Percentiles rank a stretch among this genome's conserved stretches.
These are phyloP conservation scores for Callaeas wilsoni DNA, from an alignment of 2,113 vertebrate genomes.

Conservation along the genomic window DNA sequence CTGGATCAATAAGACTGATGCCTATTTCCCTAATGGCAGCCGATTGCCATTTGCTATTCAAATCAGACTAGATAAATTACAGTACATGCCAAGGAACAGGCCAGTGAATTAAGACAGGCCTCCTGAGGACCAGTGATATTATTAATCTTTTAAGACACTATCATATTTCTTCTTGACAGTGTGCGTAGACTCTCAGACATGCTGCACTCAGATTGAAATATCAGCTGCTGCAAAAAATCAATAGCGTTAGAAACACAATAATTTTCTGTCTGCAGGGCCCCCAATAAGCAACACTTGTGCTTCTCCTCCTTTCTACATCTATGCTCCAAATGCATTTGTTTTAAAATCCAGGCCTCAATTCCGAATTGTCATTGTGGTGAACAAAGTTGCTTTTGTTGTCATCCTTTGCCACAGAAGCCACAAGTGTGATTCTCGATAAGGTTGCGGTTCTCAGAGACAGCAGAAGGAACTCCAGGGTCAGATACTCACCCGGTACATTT, in stretches of 20 bases:
- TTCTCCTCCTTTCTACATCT: conserved; percentile 47
- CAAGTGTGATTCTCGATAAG: conserved; percentile 33
- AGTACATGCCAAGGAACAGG: conserved; percentile 87
- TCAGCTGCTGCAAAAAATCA: conserved; percentile 85
- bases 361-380: conserved; percentile 23
- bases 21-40: conserved; percentile 88
- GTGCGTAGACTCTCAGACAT: conserved; percentile 82
- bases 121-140: conserved; percentile 83
- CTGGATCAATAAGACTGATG: conserved; percentile 87
- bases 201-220: conserved; percentile 87
- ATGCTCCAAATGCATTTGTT: conserved; percentile 47
- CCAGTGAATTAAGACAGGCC: conserved; percentile 89
- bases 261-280: conserved; percentile 77
- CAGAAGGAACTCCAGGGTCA: conserved; percentile 6
- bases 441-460: background rate
- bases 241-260: conserved; percentile 82
- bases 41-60: conserved; percentile 89
- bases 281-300: conserved; percentile 62
- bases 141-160: conserved; percentile 91
- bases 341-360: conserved; percentile 17
- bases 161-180: conserved; percentile 89
- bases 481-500: background rate
- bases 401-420: conserved; percentile 48
- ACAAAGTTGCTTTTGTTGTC: conserved; percentile 25
- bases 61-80: conserved; percentile 90